A percentile compares a stretch with the other conserved stretches of the same genome.
phyloP scores from a whole-genome alignment of 2,888 invertebrate species.

The Branchipolynoe longqiensis region DNA sequence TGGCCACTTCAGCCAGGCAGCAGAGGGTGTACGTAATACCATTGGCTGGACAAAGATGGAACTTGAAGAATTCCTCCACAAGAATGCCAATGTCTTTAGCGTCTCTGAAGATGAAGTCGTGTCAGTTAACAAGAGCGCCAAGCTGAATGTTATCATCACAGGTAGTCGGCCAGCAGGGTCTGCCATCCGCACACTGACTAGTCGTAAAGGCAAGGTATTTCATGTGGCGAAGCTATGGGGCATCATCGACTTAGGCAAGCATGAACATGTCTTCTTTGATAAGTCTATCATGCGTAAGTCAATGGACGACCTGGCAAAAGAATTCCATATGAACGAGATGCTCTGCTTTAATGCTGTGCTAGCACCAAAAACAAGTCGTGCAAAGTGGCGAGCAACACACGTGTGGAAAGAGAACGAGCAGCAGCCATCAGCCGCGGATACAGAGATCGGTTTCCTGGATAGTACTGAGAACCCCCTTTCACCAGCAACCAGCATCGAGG shows the following conservation, averaged over 20 bases:
- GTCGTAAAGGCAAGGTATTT: conserved; percentile 80
- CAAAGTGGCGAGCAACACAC: conserved; percentile 81
- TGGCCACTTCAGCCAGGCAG: conserved; percentile 78
- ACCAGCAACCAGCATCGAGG: conserved; percentile 78
- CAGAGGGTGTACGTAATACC: conserved; percentile 79
- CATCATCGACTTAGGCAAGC: conserved; percentile 82
- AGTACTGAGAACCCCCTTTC: conserved; percentile 66
- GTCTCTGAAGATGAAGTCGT: conserved; percentile 78
- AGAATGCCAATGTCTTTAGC: conserved; percentile 79
- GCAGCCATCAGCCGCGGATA: conserved; percentile 76
- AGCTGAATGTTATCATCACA: conserved; percentile 81
- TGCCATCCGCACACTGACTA: conserved; percentile 72
- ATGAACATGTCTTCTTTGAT: conserved; percentile 82
- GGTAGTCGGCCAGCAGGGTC: conserved; percentile 75
- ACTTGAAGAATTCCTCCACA: conserved; percentile 78
- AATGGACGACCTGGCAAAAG: conserved; percentile 80
- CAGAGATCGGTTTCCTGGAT: conserved; percentile 52
- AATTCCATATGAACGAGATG: conserved; percentile 80
- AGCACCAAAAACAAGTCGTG: conserved; percentile 81
- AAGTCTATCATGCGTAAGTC: conserved; percentile 79
- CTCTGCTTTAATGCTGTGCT: conserved; percentile 81
- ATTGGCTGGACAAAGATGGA: conserved; percentile 81
- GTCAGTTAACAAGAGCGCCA: conserved; percentile 79
- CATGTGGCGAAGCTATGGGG: conserved; percentile 82
- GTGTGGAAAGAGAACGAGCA: conserved; percentile 81